These are phyloP conservation scores for Crotalus tigris DNA, from an alignment of 2,113 vertebrate genomes.

Conservation along the genomic window DNA sequence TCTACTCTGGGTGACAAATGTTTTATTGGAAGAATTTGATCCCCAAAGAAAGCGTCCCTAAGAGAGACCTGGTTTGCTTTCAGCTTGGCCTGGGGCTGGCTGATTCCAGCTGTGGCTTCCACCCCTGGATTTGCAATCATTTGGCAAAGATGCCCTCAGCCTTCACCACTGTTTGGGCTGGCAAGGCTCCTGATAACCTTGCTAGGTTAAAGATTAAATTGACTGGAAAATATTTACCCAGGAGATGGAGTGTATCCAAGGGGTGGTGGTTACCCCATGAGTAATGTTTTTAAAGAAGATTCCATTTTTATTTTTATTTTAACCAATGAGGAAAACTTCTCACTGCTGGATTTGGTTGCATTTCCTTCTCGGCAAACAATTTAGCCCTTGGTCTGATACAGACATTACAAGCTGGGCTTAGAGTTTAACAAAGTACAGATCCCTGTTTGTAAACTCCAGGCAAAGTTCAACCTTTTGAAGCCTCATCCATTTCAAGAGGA, in stretches of 20 bases:
- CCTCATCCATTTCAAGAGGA: background rate
- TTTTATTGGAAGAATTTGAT: background rate
- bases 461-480: background rate
- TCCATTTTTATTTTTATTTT: background rate
- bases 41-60: background rate
- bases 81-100: background rate
- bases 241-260: too few relatives aligned
- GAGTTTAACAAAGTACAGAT: background rate
- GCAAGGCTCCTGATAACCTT: background rate
- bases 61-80: background rate
- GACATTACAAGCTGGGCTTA: background rate
- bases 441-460: background rate
- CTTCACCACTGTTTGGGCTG: background rate
- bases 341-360: background rate
- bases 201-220: constrained; percentile 30
- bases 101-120: background rate
- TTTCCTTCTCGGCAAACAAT: background rate
- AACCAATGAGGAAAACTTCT: background rate
- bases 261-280: background rate
- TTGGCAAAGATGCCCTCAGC: too few relatives aligned
- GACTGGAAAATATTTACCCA: constrained; percentile 2
- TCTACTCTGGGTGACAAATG: background rate
- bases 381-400: background rate
- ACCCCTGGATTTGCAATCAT: background rate
- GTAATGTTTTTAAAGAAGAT: background rate